Percentiles rank a stretch among this genome's conserved stretches.
phyloP scores from a whole-genome alignment of 2,797 vertebrate species.

The Argyrosomus regius region DNA sequence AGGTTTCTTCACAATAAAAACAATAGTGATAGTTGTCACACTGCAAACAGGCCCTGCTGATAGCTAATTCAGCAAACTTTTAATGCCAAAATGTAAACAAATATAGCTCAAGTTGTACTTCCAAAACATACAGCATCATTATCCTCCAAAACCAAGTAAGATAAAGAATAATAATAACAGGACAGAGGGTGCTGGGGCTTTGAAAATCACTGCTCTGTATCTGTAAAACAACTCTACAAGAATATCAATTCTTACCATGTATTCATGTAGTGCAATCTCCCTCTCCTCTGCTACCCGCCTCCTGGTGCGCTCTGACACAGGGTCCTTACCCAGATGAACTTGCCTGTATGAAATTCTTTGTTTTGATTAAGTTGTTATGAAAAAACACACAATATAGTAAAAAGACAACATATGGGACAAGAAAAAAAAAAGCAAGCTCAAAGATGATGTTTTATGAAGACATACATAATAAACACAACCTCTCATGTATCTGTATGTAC shows the following conservation, averaged over 20 bases:
- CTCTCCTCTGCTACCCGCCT: conserved; percentile 84
- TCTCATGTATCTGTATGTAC: background rate
- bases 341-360: conserved; percentile 81
- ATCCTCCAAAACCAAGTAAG: background rate
- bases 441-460: background rate
- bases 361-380: background rate
- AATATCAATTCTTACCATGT: conserved; percentile 82
- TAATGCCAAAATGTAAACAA: background rate
- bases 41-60: background rate
- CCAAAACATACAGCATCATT: background rate
- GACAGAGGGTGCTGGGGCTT: background rate
- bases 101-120: too few relatives aligned
- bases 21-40: background rate
- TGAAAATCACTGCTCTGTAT: background rate
- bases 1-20: background rate
- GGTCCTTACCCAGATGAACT: conserved; percentile 86
- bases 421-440: background rate
- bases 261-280: conserved; percentile 76
- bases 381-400: background rate
- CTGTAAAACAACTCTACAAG: background rate
- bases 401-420: background rate
- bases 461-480: background rate
- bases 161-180: background rate
- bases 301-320: conserved; percentile 77
- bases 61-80: background rate